Conservation (phyloP, 2,113 vertebrate species). For the Entomyzon cyanotis region DNA sequence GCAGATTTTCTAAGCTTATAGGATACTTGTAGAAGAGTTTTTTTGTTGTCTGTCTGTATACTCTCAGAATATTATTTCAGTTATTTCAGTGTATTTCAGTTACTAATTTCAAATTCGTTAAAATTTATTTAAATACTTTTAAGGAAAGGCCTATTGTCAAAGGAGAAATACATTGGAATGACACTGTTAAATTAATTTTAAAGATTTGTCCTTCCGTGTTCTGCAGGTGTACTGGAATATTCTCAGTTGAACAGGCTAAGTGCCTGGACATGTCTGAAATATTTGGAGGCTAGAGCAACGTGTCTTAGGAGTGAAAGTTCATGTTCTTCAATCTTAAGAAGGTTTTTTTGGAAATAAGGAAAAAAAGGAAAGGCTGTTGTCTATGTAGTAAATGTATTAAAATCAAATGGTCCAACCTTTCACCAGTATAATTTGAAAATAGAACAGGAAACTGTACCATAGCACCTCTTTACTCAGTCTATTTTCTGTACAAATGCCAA, state of each 20-base stretch:
- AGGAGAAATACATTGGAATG: not conserved
- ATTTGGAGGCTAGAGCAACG: not conserved
- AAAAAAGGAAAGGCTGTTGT: not conserved
- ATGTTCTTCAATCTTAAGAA: not conserved
- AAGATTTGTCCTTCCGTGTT: not conserved
- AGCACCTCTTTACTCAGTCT: not conserved
- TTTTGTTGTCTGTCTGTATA: not conserved
- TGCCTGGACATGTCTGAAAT: not conserved
- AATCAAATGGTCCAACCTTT: not conserved
- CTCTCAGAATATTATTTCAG: not conserved
- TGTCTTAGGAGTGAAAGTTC: not conserved
- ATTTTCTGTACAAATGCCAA: not conserved
- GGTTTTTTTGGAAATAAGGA: not conserved
- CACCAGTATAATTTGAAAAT: not conserved
- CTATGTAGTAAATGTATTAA: not conserved
- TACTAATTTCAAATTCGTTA: not conserved
- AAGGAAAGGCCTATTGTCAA: not conserved
- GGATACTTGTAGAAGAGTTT: not conserved
- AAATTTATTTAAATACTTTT: slow-evolving; percentile 27
- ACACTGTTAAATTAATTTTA: not conserved
- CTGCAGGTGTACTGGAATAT: not conserved
- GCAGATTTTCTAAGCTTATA: not conserved
- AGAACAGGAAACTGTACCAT: not conserved
- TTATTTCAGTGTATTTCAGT: not conserved
- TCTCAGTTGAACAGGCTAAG: not conserved